Evolutionary conservation across 64 coral and sea anemone genomes (phyloP).

Genomic region (Catalaphyllia jardinei): DNA sequence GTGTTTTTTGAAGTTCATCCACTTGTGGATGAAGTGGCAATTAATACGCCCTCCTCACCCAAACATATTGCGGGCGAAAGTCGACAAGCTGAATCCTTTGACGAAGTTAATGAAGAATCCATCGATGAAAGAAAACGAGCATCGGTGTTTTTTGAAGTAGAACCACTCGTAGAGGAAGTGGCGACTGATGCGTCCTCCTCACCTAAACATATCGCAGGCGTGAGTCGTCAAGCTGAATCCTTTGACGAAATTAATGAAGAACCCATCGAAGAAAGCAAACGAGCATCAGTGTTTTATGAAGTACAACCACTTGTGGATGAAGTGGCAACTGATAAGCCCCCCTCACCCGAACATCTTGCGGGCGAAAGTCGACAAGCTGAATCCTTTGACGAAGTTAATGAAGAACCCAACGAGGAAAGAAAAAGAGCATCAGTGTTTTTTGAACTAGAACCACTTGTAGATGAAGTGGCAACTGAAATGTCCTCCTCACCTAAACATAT

Average conservation of each 20-base stretch:
- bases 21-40: background rate
- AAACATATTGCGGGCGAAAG: background rate
- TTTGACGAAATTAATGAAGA: background rate
- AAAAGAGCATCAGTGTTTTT: background rate
- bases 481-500: background rate
- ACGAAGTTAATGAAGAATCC: conserved; percentile 11
- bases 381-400: background rate
- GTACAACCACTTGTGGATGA: background rate
- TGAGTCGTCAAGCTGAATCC: background rate
- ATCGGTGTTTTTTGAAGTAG: background rate
- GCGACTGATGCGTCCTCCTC: background rate
- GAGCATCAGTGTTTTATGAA: background rate
- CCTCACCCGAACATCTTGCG: background rate
- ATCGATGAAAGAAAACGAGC: background rate
- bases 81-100: background rate
- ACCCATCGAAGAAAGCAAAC: background rate
- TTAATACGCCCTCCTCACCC: background rate
- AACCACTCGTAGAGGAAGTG: background rate
- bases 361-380: background rate
- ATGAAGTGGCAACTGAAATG: background rate
- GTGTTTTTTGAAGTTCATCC: background rate
- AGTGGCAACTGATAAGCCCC: background rate
- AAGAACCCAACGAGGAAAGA: conserved; percentile 6
- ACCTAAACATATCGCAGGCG: background rate
- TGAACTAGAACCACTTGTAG: background rate